phyloP scores from a whole-genome alignment of 2,797 vertebrate species.

The Streptopelia turtur region DNA sequence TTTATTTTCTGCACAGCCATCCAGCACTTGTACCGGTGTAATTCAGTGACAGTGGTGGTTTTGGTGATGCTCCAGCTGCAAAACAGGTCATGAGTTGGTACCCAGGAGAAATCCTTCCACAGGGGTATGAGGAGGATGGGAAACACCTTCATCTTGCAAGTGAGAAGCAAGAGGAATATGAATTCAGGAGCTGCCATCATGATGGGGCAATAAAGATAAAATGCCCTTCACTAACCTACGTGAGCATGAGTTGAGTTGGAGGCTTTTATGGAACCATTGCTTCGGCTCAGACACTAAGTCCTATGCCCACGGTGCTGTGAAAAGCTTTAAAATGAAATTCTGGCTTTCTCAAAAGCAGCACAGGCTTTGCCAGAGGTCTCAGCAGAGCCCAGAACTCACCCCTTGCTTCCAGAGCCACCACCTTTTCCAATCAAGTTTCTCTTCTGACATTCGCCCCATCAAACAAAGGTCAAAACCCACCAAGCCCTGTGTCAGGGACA shows the following conservation, averaged over 20 bases:
- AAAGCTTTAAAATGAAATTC: neutral
- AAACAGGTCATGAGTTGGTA: neutral
- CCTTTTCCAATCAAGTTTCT: neutral
- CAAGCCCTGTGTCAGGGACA: neutral
- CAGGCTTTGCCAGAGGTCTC: neutral
- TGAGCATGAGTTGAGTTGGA: neutral
- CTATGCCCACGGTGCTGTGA: neutral
- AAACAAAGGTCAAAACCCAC: neutral
- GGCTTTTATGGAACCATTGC: neutral
- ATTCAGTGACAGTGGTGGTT: fast-evolving
- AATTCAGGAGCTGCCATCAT: neutral
- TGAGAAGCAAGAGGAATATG: neutral
- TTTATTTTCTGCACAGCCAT: neutral
- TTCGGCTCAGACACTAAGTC: neutral
- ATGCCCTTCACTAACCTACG: fast-evolving
- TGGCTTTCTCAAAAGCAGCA: neutral
- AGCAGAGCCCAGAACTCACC: neutral
- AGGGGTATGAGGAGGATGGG: neutral
- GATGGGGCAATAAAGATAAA: neutral
- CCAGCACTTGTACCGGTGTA: neutral
- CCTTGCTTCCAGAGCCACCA: neutral
- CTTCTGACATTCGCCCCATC: neutral
- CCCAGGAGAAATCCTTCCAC: neutral
- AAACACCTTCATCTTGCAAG: neutral
- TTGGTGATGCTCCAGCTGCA: neutral